A percentile compares a stretch with the other conserved stretches of the same genome.
Conservation (phyloP, 2,797 vertebrate species). For the Atherinosoma microstoma region DNA sequence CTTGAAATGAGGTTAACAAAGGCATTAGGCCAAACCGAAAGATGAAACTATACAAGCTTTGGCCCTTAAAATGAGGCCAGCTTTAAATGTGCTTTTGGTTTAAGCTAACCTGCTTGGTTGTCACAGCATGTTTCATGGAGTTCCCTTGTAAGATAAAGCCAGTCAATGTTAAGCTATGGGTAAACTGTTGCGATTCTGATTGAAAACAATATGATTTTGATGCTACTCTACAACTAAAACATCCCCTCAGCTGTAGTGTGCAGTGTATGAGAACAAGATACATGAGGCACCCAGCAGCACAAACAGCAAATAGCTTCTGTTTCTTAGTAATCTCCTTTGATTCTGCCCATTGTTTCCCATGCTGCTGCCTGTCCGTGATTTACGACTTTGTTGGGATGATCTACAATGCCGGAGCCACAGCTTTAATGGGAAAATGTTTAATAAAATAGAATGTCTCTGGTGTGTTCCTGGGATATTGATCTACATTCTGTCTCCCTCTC, state of each 20-base stretch:
- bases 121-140: not conserved
- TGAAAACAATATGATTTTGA: conserved; percentile 17
- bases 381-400: conserved; percentile 81
- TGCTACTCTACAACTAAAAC: not conserved
- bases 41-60: too few species aligned
- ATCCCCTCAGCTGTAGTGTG: conserved; percentile 23
- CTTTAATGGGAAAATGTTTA: conserved; percentile 84
- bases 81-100: not conserved
- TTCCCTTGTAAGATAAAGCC: not conserved
- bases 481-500: conserved; percentile 69
- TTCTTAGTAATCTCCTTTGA: conserved; percentile 68
- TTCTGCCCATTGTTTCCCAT: conserved; percentile 69
- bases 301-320: conserved; percentile 60
- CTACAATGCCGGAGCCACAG: conserved; percentile 59
- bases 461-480: conserved; percentile 79
- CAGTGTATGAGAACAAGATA: conserved; percentile 42
- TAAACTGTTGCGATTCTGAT: conserved; percentile 3
- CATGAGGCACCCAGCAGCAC: conserved; percentile 29
- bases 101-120: not conserved
- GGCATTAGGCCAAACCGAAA: not conserved
- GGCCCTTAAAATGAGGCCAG: too few species aligned
- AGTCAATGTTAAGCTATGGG: conserved; percentile 6
- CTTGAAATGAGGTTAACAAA: not conserved
- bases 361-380: conserved; percentile 74
- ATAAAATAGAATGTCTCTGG: conserved; percentile 83